Evolutionary conservation across 2,888 invertebrate species (phyloP), one percentile per base, ranked within the genome.

Genomic region (Dicyrtoma fusca): DNA sequence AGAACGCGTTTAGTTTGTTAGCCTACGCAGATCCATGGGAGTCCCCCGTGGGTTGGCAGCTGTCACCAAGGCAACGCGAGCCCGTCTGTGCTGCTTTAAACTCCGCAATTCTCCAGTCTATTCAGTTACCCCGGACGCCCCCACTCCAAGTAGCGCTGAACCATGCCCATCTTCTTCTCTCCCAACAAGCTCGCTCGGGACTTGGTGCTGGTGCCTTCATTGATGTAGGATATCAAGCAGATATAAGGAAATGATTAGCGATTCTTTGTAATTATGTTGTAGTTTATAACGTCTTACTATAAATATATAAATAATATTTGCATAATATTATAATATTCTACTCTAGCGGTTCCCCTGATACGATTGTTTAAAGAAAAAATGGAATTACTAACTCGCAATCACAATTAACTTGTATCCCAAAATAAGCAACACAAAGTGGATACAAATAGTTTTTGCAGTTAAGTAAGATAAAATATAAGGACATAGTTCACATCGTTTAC

Each of bases 11-110:
- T 87, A 97, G 97, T 86, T 88, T 98, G 83, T 87, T 98, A 83
- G 97, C 97, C 63, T 98, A 98, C 86, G 78, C 95, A 81, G 97
- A 98, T 87, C 98, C 97, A 42, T 97, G 95, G 95, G 91, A 90
- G 83, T 96, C 96, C 85, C 97, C 97, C 19, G 91, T 97, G 75
- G 96, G 96, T 75, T 95, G 94, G 92, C 95, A 97, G 85, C 87
- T 98, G 82, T 92, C 95, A 85, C 92, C 97, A n/a, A 89, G 91
- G 81, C 92, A 96, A 83, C 88, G 98, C 82, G 97, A 98, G 86
- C 91, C 92, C 69, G 92, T 97, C 75, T 96, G 95, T 87, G 94
- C 94, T 82, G 92, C 95, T 82, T 90, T 98, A 82, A 98, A 98
- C 87, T 95, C 97, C 82, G 97, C 97, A 84, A 97, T 98, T 85